phyloP scores from a whole-genome alignment of 2,888 invertebrate species.

The Eledone cirrhosa region DNA sequence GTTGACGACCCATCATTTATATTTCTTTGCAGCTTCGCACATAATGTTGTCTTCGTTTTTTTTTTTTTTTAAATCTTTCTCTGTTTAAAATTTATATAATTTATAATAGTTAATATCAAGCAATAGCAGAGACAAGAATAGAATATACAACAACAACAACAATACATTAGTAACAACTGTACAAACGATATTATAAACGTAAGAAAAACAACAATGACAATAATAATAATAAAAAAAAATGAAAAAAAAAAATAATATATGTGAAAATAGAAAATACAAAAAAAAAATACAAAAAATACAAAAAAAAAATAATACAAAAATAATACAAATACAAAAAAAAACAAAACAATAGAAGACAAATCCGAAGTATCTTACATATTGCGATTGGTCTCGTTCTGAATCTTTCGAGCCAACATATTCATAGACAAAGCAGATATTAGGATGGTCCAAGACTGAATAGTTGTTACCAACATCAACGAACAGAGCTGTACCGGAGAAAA shows the following conservation, averaged over 20 bases:
- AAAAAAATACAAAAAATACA: background rate
- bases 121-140: too few relatives aligned
- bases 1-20: too few relatives aligned
- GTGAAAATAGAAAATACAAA: background rate
- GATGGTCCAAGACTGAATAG: constrained; percentile 65
- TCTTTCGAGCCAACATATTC: constrained; percentile 63
- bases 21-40: too few relatives aligned
- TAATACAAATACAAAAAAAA: background rate
- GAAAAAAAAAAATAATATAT: background rate
- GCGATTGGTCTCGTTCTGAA: constrained; percentile 56
- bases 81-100: too few relatives aligned
- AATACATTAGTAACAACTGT: too few relatives aligned
- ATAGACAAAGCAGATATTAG: constrained; percentile 65
- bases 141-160: too few relatives aligned
- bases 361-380: constrained; percentile 49
- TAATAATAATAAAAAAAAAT: background rate
- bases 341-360: background rate
- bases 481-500: constrained; percentile 49
- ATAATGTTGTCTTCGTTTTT: too few relatives aligned
- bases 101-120: too few relatives aligned
- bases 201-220: background rate
- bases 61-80: too few relatives aligned
- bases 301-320: background rate
- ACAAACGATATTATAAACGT: too few relatives aligned
- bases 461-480: constrained; percentile 67